Evolutionary conservation across 37 sponge, comb jelly and placozoan species (phyloP).

Genomic region (Cladorhizidae sp.): DNA sequence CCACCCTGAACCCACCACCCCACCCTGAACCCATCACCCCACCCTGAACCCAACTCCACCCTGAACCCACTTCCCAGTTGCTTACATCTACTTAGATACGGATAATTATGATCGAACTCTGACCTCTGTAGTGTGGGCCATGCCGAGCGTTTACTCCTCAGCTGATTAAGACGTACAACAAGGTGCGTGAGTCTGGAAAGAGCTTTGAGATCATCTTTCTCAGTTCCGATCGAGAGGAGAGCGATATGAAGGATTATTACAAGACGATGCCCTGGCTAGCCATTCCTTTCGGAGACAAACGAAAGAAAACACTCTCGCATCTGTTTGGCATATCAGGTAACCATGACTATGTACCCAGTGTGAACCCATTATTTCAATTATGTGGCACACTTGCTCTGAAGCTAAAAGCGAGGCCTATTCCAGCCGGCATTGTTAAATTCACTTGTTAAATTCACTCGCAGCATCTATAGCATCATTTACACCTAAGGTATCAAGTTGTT

Average conservation of each 20-base stretch:
- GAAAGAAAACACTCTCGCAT: constrained; percentile 57
- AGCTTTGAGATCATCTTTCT: constrained; percentile 90
- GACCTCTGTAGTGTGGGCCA: constrained; percentile 82
- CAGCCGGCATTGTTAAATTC: too few species aligned
- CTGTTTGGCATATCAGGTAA: constrained; percentile 71
- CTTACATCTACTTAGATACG: too few species aligned
- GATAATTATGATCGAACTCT: not conserved
- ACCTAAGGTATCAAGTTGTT: too few species aligned
- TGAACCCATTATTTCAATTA: too few species aligned
- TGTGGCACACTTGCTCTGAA: too few species aligned
- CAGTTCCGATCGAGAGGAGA: constrained; percentile 82
- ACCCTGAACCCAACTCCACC: too few species aligned
- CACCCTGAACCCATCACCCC: too few species aligned
- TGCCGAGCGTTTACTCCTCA: constrained; percentile 89
- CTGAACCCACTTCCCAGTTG: too few species aligned
- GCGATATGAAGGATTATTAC: constrained; percentile 77
- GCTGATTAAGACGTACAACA: constrained; percentile 76
- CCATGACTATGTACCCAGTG: not conserved
- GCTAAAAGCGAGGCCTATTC: too few species aligned
- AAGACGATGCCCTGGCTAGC: constrained; percentile 86
- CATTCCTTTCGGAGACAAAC: constrained; percentile 58
- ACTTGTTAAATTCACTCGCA: too few species aligned
- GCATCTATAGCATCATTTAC: too few species aligned
- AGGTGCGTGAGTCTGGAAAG: constrained; percentile 54
- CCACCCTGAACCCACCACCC: too few species aligned